Percentiles rank a stretch among this genome's conserved stretches.
Conservation (phyloP, 1,140 invertebrate species). For the Drosophila sechellia region DNA sequence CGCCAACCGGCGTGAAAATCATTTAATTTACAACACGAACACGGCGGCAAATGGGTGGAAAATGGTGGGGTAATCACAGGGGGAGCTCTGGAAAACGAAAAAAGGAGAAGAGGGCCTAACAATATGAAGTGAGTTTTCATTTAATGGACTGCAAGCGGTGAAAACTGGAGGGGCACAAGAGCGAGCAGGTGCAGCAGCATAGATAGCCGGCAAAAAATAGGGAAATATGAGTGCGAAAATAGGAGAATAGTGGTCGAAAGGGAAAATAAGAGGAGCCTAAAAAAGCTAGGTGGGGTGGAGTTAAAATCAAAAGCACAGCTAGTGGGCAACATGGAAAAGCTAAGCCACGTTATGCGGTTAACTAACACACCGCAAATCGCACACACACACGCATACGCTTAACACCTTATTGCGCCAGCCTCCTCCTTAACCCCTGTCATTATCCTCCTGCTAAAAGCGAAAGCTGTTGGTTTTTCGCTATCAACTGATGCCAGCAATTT, state of each 20-base stretch:
- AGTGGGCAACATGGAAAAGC: slow-evolving; percentile 33
- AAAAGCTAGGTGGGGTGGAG: background rate
- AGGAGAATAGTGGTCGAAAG: background rate
- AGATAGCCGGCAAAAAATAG: slow-evolving; percentile 20
- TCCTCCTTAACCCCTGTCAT: background rate
- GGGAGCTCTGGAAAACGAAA: slow-evolving; percentile 11
- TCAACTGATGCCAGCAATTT: slow-evolving; percentile 56
- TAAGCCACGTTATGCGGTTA: slow-evolving; percentile 67
- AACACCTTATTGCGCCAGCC: background rate
- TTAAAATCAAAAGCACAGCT: slow-evolving; percentile 1
- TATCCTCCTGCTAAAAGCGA: slow-evolving; percentile 26
- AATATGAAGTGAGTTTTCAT: slow-evolving; percentile 76
- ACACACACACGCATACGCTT: slow-evolving; percentile 8
- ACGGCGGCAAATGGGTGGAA: slow-evolving; percentile 22
- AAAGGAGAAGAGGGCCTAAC: slow-evolving; percentile 41
- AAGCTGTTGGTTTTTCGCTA: slow-evolving; percentile 40
- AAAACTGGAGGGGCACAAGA: slow-evolving; percentile 25
- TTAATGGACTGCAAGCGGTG: slow-evolving; percentile 72
- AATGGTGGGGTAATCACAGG: slow-evolving; percentile 4
- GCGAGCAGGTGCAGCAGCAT: slow-evolving; percentile 38
- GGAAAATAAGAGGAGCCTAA: background rate
- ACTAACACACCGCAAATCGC: slow-evolving; percentile 32
- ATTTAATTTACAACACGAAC: slow-evolving; percentile 81
- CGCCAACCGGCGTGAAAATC: slow-evolving; percentile 70
- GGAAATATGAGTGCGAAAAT: background rate